Conservation (phyloP, 2,113 vertebrate species). For the Micronisus gabar region DNA sequence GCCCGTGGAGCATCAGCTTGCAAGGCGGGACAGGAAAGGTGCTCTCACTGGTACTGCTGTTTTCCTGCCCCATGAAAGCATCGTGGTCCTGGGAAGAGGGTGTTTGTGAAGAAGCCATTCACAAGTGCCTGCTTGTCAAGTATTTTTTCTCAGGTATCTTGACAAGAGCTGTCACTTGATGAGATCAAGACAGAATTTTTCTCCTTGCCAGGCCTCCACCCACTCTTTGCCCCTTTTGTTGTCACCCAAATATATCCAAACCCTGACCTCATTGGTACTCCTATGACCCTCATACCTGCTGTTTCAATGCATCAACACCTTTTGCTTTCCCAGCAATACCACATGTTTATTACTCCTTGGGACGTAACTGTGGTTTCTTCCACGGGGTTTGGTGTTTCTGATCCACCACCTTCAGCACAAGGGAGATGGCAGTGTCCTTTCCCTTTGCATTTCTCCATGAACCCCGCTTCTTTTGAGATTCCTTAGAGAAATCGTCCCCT, state of each 20-base stretch:
- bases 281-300: background rate
- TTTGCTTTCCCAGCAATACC: background rate
- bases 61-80: background rate
- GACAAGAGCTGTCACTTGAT: background rate
- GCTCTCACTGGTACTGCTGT: background rate
- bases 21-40: accelerated
- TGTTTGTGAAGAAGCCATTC: background rate
- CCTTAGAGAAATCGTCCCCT: background rate
- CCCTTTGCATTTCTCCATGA: background rate
- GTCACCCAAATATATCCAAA: background rate
- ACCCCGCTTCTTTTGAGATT: background rate
- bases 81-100: background rate
- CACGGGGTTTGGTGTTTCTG: background rate
- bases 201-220: background rate
- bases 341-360: background rate
- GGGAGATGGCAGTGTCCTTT: background rate
- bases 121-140: background rate
- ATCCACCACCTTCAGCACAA: background rate
- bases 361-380: background rate
- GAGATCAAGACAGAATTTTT: background rate
- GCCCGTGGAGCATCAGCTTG: background rate
- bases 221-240: background rate
- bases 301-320: background rate
- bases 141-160: background rate
- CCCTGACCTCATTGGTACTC: background rate